phyloP scores from a whole-genome alignment of 2,888 invertebrate genomes.

The Rhamnusium bicolor region DNA sequence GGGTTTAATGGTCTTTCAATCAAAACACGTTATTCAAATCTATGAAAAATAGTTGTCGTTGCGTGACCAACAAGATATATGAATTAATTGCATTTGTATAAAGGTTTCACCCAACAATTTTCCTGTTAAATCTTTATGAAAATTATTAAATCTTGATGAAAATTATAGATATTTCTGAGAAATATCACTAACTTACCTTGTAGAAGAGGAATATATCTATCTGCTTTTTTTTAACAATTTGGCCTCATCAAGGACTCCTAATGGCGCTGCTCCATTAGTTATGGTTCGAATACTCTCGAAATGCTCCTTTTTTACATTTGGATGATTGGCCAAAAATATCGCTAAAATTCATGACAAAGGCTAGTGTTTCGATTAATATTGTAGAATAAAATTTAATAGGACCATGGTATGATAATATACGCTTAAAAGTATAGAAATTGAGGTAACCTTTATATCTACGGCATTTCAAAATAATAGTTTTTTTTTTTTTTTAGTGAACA shows the following conservation, averaged over 20 bases:
- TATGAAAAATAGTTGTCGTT: no score
- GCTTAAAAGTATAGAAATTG: no score
- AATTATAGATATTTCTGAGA: neutral
- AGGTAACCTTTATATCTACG: no score
- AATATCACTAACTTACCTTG: conserved; percentile 50
- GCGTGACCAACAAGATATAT: no score
- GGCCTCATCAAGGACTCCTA: conserved; percentile 74
- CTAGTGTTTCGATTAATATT: neutral
- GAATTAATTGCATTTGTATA: no score
- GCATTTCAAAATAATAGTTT: no score
- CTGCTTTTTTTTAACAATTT: conserved; percentile 72
- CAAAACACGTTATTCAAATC: no score
- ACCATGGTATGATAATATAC: no score
- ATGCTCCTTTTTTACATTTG: conserved; percentile 74
- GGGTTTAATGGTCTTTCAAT: no score
- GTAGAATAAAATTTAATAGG: neutral
- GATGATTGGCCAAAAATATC: conserved; percentile 70
- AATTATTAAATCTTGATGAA: no score
- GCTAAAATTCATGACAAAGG: conserved; percentile 34
- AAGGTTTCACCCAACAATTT: no score
- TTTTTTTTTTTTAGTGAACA: no score
- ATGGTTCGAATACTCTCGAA: conserved; percentile 73
- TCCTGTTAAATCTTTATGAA: neutral
- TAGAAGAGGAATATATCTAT: conserved; percentile 54
- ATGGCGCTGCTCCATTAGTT: conserved; percentile 80